Evolutionary conservation across 2,888 invertebrate species (phyloP).

Genomic region (Sinohyriopsis cumingii): DNA sequence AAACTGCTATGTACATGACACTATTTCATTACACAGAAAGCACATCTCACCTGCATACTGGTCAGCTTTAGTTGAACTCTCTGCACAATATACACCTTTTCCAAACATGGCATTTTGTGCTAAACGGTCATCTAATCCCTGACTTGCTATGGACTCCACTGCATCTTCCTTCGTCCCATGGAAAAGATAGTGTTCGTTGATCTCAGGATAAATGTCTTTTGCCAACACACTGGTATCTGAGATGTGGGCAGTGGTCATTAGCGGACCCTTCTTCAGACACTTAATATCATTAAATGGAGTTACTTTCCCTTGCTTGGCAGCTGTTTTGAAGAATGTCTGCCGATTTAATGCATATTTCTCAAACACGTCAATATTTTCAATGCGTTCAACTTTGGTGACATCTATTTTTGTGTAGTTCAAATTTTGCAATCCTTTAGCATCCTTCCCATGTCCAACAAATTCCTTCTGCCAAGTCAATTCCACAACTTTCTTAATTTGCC

Average conservation of each 20-base stretch:
- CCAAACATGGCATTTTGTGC: conserved; percentile 46
- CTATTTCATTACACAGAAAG: too few relatives aligned
- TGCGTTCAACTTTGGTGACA: conserved; percentile 47
- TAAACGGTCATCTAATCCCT: conserved; percentile 40
- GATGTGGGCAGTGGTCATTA: conserved; percentile 14
- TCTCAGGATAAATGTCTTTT: conserved; percentile 33
- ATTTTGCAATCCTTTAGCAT: conserved; percentile 43
- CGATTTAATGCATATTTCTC: conserved; percentile 42
- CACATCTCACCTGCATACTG: conserved; percentile 40
- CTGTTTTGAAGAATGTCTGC: conserved; percentile 41
- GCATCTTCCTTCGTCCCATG: conserved; percentile 40
- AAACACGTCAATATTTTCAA: conserved; percentile 54
- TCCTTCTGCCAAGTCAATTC: conserved; percentile 41
- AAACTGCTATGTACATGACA: too few relatives aligned
- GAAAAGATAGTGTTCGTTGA: conserved; percentile 47
- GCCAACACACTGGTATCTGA: conserved; percentile 5
- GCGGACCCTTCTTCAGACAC: conserved; percentile 16
- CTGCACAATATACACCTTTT: conserved; percentile 41
- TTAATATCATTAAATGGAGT: conserved; percentile 9
- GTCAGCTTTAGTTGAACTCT: conserved; percentile 49
- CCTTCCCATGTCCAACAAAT: conserved; percentile 50
- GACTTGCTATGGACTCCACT: conserved; percentile 30
- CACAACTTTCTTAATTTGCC: conserved; percentile 38
- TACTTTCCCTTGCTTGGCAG: conserved; percentile 16
- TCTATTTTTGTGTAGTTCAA: conserved; percentile 32